Conservation (phyloP, 1,140 invertebrate genomes). For the Bombus consobrinus region DNA sequence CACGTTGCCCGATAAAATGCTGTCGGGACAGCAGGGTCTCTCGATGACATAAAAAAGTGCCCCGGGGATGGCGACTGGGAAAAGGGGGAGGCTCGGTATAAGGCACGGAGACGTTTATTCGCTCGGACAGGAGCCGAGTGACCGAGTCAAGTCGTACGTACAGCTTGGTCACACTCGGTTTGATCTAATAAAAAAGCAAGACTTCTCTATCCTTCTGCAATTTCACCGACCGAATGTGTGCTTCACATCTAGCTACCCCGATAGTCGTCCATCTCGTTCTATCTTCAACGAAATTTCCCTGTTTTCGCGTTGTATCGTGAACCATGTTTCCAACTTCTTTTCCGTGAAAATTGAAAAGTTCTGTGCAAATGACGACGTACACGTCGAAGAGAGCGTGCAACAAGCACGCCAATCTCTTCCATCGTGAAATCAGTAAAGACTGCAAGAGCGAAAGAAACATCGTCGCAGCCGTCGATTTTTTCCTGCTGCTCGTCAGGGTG, state of each 20-base stretch:
- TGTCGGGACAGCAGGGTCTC: constrained; percentile 72
- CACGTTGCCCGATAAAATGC: constrained; percentile 68
- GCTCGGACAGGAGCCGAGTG: constrained; percentile 79
- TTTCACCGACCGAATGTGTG: constrained; percentile 36
- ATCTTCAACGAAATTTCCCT: neutral
- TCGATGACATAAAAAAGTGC: constrained; percentile 76
- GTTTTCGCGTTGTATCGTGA: neutral
- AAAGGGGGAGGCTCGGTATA: constrained; percentile 67
- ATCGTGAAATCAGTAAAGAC: neutral
- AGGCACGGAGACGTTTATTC: constrained; percentile 77
- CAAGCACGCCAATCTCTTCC: neutral
- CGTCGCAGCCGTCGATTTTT: constrained; percentile 53
- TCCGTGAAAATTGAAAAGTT: neutral
- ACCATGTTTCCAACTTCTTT: no score
- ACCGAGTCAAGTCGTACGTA: constrained; percentile 77
- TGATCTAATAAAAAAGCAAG: constrained; percentile 77
- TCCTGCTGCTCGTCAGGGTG: constrained; percentile 59
- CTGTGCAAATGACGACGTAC: neutral
- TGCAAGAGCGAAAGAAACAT: constrained; percentile 8
- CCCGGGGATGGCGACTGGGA: constrained; percentile 63
- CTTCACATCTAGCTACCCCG: neutral
- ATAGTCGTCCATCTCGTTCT: neutral
- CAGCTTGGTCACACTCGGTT: constrained; percentile 77
- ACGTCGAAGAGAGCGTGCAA: neutral
- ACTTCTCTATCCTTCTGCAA: constrained; percentile 60